These are phyloP conservation scores for Nymphalis io DNA, from an alignment of 1,140 invertebrate genomes.

Conservation along the genomic window DNA sequence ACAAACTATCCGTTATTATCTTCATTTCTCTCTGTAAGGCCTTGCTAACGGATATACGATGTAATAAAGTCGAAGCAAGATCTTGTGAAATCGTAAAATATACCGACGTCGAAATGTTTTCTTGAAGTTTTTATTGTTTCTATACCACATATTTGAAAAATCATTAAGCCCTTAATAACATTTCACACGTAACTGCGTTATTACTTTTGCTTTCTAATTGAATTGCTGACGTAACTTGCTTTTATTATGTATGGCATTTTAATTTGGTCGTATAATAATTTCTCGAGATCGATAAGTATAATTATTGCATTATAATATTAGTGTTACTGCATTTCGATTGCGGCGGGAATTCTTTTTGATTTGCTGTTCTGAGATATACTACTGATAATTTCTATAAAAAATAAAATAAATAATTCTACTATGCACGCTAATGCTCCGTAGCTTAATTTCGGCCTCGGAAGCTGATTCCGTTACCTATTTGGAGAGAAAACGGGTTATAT, in stretches of 20 bases:
- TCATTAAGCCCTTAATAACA: constrained; percentile 16
- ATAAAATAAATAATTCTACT: no score
- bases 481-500: no score
- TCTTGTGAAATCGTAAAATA: constrained; percentile 32
- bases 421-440: no score
- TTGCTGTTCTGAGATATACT: no score
- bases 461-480: no score
- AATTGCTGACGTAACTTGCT: constrained; percentile 13
- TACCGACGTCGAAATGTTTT: constrained; percentile 28
- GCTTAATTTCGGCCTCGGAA: no score
- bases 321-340: no score
- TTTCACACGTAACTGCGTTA: constrained; percentile 3
- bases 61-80: constrained; percentile 34
- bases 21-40: constrained; percentile 26
- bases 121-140: constrained; percentile 32
- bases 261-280: background rate
- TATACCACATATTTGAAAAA: constrained; percentile 9
- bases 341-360: no score
- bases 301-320: no score
- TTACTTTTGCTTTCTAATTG: constrained; percentile 18
- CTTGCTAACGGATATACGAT: constrained; percentile 27
- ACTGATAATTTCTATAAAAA: no score
- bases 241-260: constrained; percentile 1
- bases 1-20: constrained; percentile 33
- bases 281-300: background rate